Percentiles rank a stretch among this genome's conserved stretches.
Conservation (phyloP, 2,113 vertebrate species). For the Notarius lentiginosus region DNA sequence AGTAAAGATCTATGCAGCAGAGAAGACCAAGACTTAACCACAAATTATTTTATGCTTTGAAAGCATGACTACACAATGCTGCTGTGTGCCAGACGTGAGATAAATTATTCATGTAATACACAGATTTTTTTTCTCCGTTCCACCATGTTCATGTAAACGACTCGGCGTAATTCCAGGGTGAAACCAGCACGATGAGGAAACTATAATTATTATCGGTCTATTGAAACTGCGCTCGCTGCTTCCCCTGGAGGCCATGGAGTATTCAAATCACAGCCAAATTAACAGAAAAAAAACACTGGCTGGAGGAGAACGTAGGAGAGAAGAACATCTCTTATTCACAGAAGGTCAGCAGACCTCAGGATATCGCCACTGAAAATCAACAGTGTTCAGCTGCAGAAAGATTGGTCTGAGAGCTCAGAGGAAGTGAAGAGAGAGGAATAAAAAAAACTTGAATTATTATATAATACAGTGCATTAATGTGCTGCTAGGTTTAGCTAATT, state of each 20-base stretch:
- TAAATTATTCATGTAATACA: slow-evolving; percentile 15
- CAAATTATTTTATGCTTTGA: not conserved
- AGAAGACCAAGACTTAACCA: not conserved
- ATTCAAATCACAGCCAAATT: not conserved
- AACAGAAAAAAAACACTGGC: not conserved
- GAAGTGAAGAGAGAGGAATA: not conserved
- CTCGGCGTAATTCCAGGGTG: not conserved
- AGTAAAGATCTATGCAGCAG: too few species aligned
- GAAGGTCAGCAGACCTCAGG: slow-evolving; percentile 11
- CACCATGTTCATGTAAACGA: not conserved
- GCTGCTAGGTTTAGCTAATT: not conserved
- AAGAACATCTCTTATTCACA: not conserved
- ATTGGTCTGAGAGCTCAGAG: not conserved
- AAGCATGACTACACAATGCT: not conserved
- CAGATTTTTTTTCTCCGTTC: not conserved
- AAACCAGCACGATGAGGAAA: not conserved
- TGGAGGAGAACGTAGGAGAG: not conserved
- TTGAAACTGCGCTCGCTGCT: not conserved
- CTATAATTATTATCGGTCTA: not conserved
- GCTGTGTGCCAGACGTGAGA: not conserved
- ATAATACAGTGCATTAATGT: not conserved
- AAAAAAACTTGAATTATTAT: not conserved
- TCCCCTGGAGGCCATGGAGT: not conserved
- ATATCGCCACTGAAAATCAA: not conserved
- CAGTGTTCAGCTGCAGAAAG: not conserved